Percentiles rank a stretch among this genome's conserved stretches.
Evolutionary conservation across 2,888 invertebrate genomes (phyloP).

Genomic region (Hybos culiciformis): DNA sequence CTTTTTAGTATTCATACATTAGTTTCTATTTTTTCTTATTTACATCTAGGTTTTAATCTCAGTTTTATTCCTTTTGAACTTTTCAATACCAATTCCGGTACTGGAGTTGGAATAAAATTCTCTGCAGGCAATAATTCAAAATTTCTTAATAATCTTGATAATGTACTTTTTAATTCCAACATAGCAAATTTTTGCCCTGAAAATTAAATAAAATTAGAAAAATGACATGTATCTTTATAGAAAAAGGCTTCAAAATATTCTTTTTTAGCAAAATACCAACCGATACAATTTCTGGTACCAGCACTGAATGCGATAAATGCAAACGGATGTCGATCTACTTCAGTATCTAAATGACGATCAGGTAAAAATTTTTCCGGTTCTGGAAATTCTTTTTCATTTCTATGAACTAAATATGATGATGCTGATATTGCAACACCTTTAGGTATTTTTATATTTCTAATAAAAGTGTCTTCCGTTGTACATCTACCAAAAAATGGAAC

Average conservation of each 20-base stretch:
- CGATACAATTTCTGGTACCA: slow-evolving; percentile 31
- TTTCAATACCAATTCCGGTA: slow-evolving; percentile 29
- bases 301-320: slow-evolving; percentile 31
- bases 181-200: slow-evolving; percentile 33
- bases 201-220: neutral
- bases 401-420: slow-evolving; percentile 36
- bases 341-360: slow-evolving; percentile 25
- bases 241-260: too few relatives aligned
- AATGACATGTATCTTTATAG: neutral
- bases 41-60: too few relatives aligned
- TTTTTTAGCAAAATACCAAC: neutral
- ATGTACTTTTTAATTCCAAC: slow-evolving; percentile 28
- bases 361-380: slow-evolving; percentile 35
- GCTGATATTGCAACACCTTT: slow-evolving; percentile 31
- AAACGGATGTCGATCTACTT: slow-evolving; percentile 26
- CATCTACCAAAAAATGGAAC: slow-evolving; percentile 39
- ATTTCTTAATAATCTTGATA: slow-evolving; percentile 26
- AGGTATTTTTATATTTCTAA: slow-evolving; percentile 33
- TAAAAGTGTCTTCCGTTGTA: slow-evolving; percentile 34
- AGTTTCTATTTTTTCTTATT: too few relatives aligned
- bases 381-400: slow-evolving; percentile 36
- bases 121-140: slow-evolving; percentile 28
- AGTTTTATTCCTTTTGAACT: slow-evolving; percentile 30
- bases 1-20: too few relatives aligned
- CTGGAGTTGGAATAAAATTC: slow-evolving; percentile 21